Percentiles rank a stretch among this genome's conserved stretches.
phyloP scores from a whole-genome alignment of 2,888 invertebrate genomes.

The Antheraea yamamai region DNA sequence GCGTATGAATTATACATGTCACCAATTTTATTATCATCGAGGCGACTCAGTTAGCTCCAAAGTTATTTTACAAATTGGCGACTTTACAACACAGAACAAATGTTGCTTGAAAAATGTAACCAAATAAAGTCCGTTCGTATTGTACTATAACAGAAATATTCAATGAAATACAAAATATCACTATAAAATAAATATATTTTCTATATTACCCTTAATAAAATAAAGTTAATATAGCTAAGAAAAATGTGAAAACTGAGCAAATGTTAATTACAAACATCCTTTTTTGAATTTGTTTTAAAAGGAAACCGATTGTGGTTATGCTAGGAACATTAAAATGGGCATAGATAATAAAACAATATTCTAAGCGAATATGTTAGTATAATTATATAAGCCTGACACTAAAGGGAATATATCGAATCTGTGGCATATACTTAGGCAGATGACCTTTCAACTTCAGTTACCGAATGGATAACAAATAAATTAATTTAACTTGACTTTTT shows the following conservation, averaged over 20 bases:
- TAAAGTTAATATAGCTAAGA: not conserved
- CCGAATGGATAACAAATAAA: not conserved
- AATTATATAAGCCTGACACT: not conserved
- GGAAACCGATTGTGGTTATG: not conserved
- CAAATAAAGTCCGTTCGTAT: not conserved
- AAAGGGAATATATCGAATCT: not conserved
- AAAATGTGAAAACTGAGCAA: not conserved
- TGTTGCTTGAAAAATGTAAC: slow-evolving; percentile 16
- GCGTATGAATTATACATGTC: slow-evolving; percentile 26
- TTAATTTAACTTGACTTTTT: not conserved
- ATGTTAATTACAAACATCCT: not conserved
- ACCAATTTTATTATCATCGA: slow-evolving; percentile 37
- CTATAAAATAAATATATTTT: not conserved
- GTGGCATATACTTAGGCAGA: not conserved
- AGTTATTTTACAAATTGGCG: slow-evolving; percentile 26
- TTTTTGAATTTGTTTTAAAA: not conserved
- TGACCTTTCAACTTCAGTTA: not conserved
- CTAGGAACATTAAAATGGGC: not conserved
- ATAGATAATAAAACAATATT: not conserved
- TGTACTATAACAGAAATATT: not conserved
- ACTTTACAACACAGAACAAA: slow-evolving; percentile 26
- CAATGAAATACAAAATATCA: not conserved
- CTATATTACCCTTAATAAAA: not conserved
- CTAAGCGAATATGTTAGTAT: not conserved
- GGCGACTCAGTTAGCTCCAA: slow-evolving; percentile 33